These are phyloP conservation scores for Macropodus opercularis DNA, from an alignment of 2,797 vertebrate species.

Conservation along the genomic window DNA sequence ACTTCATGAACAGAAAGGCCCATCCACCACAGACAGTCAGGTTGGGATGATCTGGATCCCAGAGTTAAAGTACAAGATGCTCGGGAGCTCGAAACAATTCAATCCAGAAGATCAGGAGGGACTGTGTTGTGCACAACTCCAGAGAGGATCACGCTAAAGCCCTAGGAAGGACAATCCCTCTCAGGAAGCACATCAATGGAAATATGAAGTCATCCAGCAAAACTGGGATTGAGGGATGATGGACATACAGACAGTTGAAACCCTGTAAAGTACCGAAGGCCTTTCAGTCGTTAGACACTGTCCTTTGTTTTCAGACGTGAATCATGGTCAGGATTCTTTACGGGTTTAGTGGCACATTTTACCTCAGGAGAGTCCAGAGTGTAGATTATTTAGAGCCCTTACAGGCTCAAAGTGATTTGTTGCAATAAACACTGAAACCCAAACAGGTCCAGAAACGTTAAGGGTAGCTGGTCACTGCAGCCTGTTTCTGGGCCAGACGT, in stretches of 20 bases:
- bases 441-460: constrained; percentile 56
- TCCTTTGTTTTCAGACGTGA: constrained; percentile 23
- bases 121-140: constrained; percentile 13
- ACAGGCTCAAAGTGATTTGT: constrained; percentile 19
- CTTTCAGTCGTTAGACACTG: constrained; percentile 36
- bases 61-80: not conserved
- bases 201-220: constrained; percentile 49
- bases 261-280: constrained; percentile 70
- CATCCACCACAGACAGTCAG: not conserved
- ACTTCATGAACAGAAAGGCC: not conserved
- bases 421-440: constrained; percentile 18
- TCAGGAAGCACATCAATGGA: constrained; percentile 80
- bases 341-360: constrained; percentile 18
- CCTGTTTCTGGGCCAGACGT: constrained; percentile 95
- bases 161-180: constrained; percentile 61
- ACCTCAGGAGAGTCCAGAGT: constrained; percentile 34
- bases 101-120: not conserved
- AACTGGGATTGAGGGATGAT: constrained; percentile 42
- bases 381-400: constrained; percentile 25
- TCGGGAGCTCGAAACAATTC: not conserved
- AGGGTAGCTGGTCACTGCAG: constrained; percentile 87
- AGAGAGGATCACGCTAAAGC: constrained; percentile 63
- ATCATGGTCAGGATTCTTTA: constrained; percentile 37
- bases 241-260: constrained; percentile 50
- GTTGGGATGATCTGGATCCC: not conserved